phyloP scores from a whole-genome alignment of 1,140 invertebrate genomes.

The Microplitis mediator region DNA sequence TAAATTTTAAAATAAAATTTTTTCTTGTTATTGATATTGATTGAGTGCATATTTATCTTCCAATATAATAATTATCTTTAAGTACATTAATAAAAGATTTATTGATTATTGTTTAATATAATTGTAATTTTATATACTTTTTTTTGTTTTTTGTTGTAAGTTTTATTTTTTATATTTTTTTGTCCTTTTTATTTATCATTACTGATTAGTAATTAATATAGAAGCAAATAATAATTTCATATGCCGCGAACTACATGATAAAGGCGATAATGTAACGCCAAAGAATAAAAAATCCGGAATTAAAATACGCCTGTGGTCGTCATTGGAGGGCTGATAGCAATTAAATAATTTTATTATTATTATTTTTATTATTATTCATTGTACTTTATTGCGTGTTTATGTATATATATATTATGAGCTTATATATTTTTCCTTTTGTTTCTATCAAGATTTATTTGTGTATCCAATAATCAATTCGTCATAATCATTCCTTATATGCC shows the following conservation, averaged over 20 bases:
- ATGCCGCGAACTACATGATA: not conserved
- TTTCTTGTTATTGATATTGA: not conserved
- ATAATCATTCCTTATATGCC: not conserved
- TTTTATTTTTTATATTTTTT: not conserved
- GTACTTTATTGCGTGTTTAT: no score
- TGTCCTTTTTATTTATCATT: not conserved
- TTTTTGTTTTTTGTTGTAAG: not conserved
- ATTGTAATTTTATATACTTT: not conserved
- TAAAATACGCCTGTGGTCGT: not conserved
- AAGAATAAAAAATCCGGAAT: not conserved
- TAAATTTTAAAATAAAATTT: no score
- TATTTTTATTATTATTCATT: not conserved
- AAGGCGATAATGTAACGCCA: not conserved
- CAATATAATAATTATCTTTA: not conserved
- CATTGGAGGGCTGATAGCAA: not conserved
- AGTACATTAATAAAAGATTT: not conserved
- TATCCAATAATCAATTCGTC: not conserved
- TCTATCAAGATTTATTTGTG: not conserved
- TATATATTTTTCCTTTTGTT: not conserved
- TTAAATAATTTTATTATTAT: not conserved
- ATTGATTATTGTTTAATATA: not conserved
- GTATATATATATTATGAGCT: not conserved
- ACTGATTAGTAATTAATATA: not conserved
- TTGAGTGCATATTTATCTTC: not conserved
- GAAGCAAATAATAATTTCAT: constrained; percentile 8